Base-by-base conservation (phyloP, 2,113 vertebrate species). In the Aspidoscelis tigris region DNA sequence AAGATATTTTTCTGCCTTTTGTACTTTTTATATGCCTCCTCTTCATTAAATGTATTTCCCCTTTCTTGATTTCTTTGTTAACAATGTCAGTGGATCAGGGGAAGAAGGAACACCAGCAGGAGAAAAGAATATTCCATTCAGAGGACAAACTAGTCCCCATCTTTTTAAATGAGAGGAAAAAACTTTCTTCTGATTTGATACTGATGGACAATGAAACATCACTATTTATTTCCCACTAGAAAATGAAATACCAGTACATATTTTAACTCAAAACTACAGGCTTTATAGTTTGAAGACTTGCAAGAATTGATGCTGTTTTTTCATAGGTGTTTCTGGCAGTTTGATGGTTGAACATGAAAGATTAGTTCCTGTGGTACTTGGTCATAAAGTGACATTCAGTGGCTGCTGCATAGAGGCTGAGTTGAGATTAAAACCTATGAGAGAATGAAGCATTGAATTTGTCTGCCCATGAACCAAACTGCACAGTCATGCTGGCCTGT, bases 81-180 rank as follows among this genome's bases (percentile, higher is more conserved):
- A 80, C 89, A 55, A 74, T 93, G 88, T 89, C 78, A 92, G 65
- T 5, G 0, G 6, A 80, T 87, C 71, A 50, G 86, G n/a, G 11
- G 5, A 7, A 82, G 33, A 86, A 89, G 24, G 20, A 26, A n/a
- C 11, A 8, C 55, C 26, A 75, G 9, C 5, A 33, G 82, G 83
- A 55, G 50, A 64, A 22, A 75, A 43, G 21, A 58, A 16, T 5
- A 58, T 39, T 41, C 39, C 5, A 71, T 71, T 70, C 47, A n/a
- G 0, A 75, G 65, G 39, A 73, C 84, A 80, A 82, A 33, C 86
- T 76, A 87, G 91, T 80, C 86, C 85, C 89, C 93, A 88, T 93
- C 88, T 83, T 88, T 78, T 69, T 81, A 91, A 65, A 78, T 83
- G 68, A 9, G 22, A 68, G 22, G 9, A 89, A 83, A 88, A 83